Evolutionary conservation across 2,113 vertebrate genomes (phyloP), one percentile per base, ranked within the genome.

Genomic region (Scortum barcoo): DNA sequence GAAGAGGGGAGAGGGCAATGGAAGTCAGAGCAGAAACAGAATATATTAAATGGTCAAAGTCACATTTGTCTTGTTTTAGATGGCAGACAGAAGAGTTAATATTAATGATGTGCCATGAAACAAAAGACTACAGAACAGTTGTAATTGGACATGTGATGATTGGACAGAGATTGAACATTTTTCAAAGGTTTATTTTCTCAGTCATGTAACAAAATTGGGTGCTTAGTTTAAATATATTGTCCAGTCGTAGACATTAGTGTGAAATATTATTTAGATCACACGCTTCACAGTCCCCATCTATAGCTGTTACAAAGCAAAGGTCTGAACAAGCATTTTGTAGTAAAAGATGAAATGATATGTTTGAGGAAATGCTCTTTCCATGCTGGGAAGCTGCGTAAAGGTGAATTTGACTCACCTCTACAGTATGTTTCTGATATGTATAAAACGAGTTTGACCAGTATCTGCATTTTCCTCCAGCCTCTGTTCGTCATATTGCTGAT

Each of bases 181-280:
- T 22, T 3, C 11, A 66, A 56, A 57, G 30, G 40, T 88, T 88
- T 86, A 76, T 76, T 76, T 13, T 12, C 11, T 33, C 17, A 42
- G 4, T 26, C 28, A 51, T 53, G 30, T 40, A 26, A 54, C 14
- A 81, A 16, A 30, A 46, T 26, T 9, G 11, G 19, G 60, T 22
- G 24, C 30, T 33, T 44, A 7, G 3, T 22, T 56, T 4, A 70
- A 2, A 51, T 46, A 50, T 20, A 54, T 20, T 36, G 51, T 58
- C 3, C 5, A 10, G 13, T 66, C 42, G 22, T 4, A 42, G 2
- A 62, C 5, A 67, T 22, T 40, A 42, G 57, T 73, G 10, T 42
- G 4, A 81, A 30, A 56, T 50, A 66, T 46, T 28, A 20, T 28
- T 24, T 26, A 44, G 44, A 28, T 28, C 44, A 71, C 36, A 67